Percentiles rank a stretch among this genome's conserved stretches.
phyloP scores from a whole-genome alignment of 2,888 invertebrate species.

The Caradrina kadenii region DNA sequence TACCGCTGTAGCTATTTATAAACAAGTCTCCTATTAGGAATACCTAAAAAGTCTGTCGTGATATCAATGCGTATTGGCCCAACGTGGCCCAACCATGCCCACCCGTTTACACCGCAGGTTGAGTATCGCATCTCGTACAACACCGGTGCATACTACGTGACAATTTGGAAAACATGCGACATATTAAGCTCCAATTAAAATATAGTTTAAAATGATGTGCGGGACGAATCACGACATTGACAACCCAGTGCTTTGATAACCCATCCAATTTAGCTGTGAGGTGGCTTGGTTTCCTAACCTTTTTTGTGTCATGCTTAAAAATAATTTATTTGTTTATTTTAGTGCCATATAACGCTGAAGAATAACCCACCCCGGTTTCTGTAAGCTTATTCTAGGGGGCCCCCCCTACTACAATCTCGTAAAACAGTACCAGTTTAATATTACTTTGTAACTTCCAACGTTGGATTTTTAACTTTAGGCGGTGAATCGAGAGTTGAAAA shows the following conservation, averaged over 20 bases:
- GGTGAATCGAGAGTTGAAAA: too few species aligned
- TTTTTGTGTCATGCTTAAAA: neutral
- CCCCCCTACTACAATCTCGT: too few species aligned
- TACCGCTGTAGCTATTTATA: neutral
- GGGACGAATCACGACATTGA: conserved; percentile 53
- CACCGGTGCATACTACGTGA: conserved; percentile 48
- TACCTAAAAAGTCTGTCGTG: neutral
- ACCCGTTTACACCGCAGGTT: conserved; percentile 7
- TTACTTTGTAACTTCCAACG: too few species aligned
- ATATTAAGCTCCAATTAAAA: conserved; percentile 48
- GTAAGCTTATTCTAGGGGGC: neutral
- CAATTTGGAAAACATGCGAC: conserved; percentile 51
- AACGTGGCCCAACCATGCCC: neutral
- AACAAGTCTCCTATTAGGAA: neutral
- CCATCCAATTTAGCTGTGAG: conserved; percentile 50
- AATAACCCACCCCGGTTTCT: conserved; percentile 7
- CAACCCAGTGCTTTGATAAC: conserved; percentile 55
- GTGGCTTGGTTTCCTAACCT: conserved; percentile 50
- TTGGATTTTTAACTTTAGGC: too few species aligned
- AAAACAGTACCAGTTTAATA: too few species aligned
- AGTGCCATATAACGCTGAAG: neutral
- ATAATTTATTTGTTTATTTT: neutral
- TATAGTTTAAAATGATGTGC: conserved; percentile 48
- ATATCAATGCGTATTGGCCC: neutral
- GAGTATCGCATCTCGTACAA: conserved; percentile 37